phyloP scores from a whole-genome alignment of 2,797 vertebrate genomes.

The Ctenopoma kingsleyae region DNA sequence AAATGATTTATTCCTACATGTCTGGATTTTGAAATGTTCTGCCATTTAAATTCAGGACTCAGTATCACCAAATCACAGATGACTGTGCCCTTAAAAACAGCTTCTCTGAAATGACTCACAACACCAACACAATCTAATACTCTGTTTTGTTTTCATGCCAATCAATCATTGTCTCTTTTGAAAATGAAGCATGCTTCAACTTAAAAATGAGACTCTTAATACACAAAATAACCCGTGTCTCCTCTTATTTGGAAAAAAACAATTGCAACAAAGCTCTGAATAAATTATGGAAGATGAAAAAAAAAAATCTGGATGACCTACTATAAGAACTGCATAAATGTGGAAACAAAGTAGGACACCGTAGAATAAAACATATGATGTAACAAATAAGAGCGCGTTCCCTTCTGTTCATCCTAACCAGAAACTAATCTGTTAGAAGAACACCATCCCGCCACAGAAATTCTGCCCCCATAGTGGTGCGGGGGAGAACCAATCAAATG shows the following conservation, averaged over 20 bases:
- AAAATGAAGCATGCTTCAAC: conserved; percentile 21
- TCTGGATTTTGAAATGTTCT: neutral
- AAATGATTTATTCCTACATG: neutral
- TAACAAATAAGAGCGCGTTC: neutral
- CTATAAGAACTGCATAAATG: neutral
- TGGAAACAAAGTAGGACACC: neutral
- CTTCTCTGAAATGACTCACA: conserved; percentile 6
- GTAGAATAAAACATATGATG: no score
- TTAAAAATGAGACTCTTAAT: neutral
- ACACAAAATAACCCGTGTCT: no score
- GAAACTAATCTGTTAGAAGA: neutral
- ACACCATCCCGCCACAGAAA: conserved; percentile 18
- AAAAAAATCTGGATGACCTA: neutral
- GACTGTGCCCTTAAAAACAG: neutral
- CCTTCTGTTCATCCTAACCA: neutral
- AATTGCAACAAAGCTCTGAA: neutral
- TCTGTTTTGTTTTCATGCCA: conserved; percentile 17
- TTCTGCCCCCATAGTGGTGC: conserved; percentile 13
- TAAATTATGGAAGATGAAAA: neutral
- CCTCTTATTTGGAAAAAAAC: neutral
- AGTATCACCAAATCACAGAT: neutral
- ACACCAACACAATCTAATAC: conserved; percentile 4
- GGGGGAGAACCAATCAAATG: conserved; percentile 38
- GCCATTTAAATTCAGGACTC: neutral
- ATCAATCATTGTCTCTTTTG: neutral